Evolutionary conservation across 2,888 invertebrate genomes (phyloP).

Genomic region (Drosophila fulvimacula): DNA sequence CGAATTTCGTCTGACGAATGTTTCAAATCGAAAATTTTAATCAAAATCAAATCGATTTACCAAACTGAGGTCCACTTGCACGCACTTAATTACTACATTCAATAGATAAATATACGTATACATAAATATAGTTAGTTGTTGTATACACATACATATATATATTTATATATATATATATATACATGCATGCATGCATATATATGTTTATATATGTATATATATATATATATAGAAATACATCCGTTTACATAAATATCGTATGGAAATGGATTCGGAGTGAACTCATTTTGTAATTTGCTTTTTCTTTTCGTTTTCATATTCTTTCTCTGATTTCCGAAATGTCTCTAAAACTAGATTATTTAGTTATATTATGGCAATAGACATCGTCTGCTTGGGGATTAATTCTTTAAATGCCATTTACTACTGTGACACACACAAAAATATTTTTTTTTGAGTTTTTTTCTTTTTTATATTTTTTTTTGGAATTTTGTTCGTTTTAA

Average conservation of each 20-base stretch:
- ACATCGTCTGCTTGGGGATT: not conserved
- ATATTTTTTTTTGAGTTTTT: not conserved
- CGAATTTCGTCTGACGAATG: conserved; percentile 65
- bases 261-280: conserved; percentile 11
- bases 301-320: not conserved
- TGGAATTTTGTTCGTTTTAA: too few relatives aligned
- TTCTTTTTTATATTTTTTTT: not conserved
- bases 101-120: conserved; percentile 51
- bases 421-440: conserved; percentile 14
- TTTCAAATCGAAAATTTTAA: conserved; percentile 1
- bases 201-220: conserved; percentile 55
- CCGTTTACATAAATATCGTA: conserved; percentile 51
- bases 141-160: conserved; percentile 19
- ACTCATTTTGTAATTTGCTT: conserved; percentile 4
- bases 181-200: conserved; percentile 25
- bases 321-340: conserved; percentile 19
- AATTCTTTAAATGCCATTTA: conserved; percentile 2
- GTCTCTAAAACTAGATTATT: conserved; percentile 42
- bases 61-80: conserved; percentile 47
- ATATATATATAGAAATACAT: conserved; percentile 31
- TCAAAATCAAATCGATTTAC: not conserved
- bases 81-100: conserved; percentile 64
- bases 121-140: conserved; percentile 58
- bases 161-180: conserved; percentile 52
- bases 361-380: conserved; percentile 12